These are phyloP conservation scores for Parauchenoglanis punctatus DNA, from an alignment of 2,797 vertebrate species.

Conservation along the genomic window DNA sequence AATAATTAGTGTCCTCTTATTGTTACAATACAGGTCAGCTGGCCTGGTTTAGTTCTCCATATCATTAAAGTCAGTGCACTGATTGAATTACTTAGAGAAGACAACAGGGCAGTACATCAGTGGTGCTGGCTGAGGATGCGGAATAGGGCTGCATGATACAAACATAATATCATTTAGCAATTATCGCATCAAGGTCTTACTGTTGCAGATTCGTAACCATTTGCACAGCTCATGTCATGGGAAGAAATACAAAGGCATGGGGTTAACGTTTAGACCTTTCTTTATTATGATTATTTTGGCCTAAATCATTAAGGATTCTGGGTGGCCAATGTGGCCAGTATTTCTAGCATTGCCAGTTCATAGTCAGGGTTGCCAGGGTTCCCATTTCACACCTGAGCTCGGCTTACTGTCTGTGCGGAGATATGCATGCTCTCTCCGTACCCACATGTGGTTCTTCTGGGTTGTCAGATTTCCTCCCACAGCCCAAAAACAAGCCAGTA, in stretches of 20 bases:
- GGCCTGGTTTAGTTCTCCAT: not conserved
- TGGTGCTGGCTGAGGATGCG: not conserved
- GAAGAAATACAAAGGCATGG: not conserved
- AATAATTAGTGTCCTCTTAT: slow-evolving; percentile 10
- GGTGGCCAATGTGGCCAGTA: not conserved
- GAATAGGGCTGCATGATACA: not conserved
- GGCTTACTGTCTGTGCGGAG: not conserved
- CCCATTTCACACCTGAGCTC: not conserved
- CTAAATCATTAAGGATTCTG: not conserved
- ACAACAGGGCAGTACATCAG: not conserved
- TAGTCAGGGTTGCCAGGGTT: not conserved
- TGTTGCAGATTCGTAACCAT: not conserved
- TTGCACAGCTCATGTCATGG: not conserved
- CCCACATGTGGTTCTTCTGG: not conserved
- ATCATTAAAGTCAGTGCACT: not conserved
- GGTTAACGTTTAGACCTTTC: not conserved
- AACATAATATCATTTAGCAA: not conserved
- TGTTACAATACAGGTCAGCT: slow-evolving; percentile 4
- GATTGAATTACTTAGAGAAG: not conserved
- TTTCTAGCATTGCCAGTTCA: not conserved
- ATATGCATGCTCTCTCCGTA: not conserved
- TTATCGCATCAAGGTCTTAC: not conserved
- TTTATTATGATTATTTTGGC: not conserved
- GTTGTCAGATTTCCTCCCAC: not conserved
- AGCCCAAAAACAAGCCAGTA: not conserved